These are phyloP conservation scores for Ciconia nigra DNA, from an alignment of 2,797 vertebrate species.

Conservation along the genomic window DNA sequence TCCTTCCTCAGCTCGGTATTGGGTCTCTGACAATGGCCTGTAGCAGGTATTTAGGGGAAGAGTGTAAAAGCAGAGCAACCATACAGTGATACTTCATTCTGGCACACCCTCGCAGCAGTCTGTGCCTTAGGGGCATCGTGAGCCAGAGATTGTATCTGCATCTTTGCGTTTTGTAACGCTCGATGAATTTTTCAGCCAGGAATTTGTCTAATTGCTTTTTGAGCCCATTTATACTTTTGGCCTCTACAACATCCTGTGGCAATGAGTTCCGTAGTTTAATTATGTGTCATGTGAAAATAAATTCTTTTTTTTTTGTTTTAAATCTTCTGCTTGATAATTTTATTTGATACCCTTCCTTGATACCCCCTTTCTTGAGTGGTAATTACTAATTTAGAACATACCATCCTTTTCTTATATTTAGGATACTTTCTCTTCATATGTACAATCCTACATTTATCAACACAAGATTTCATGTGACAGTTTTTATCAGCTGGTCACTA, in stretches of 20 bases:
- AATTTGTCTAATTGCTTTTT: conserved; percentile 63
- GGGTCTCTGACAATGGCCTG: background rate
- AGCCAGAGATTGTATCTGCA: conserved; percentile 62
- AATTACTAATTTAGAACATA: background rate
- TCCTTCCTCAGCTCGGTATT: background rate
- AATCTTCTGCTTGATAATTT: background rate
- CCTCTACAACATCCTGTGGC: conserved; percentile 56
- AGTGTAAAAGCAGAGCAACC: background rate
- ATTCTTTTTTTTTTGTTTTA: background rate
- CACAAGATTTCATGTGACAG: background rate
- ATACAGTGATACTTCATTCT: conserved; percentile 12
- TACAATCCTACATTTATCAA: background rate
- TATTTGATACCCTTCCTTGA: background rate
- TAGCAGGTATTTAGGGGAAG: conserved; percentile 5
- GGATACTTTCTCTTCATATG: background rate
- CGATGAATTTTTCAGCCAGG: conserved; percentile 66
- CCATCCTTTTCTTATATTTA: background rate
- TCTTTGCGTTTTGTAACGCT: conserved; percentile 61
- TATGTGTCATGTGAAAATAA: background rate
- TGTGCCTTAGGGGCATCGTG: conserved; percentile 39
- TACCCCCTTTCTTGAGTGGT: background rate
- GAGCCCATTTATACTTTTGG: conserved; percentile 51
- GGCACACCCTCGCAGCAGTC: conserved; percentile 59
- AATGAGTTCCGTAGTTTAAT: conserved; percentile 23
- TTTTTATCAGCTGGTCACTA: background rate